Base-by-base conservation (phyloP, 1,140 invertebrate species). In the Magallana gigas region DNA sequence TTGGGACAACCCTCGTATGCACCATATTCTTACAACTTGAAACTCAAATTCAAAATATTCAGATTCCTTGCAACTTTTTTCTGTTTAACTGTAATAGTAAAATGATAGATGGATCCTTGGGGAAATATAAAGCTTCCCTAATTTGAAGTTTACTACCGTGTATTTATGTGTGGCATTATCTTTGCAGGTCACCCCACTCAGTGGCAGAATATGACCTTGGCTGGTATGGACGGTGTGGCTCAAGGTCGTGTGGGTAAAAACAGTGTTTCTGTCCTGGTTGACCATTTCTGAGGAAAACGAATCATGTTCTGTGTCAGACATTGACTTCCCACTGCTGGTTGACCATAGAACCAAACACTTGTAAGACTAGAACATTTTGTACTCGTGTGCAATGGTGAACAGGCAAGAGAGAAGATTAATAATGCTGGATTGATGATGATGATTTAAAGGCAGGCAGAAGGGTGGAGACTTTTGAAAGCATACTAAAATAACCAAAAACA, bases 211-310 rank as follows among this genome's bases (percentile, higher is more conserved):
- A 93, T 95, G 91, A 91, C 92, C 5, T 90, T 95, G 85, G 92
- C 92, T 18, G 93, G 94, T 76, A 92, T 93, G 81, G 94, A 95
- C 85, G 93, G 93, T 18, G 92, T 93, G 8, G 90, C 91, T 57
- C 94, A 93, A 84, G 94, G 94, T 57, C 90, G 92, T 18, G 93
- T 95, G 0, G 93, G 94, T 8, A 96, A 97, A 36, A 97, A 97
- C 93, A 97, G 97, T 89, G 97, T 98, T 9, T 97, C 97, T 71
- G 97, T 98, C 83, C 96, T 97, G 95, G 97, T 98, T 81, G 97
- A 98, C 95, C 98, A 98, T 95, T 98, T 98, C 95, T 98, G 95
- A 96, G 56, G n/a, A 8, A 23, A 5, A 64, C 1, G 3, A 14
- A 16, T 16, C 14, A 64, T 64, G 18, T 2, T 18, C 14, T 8